phyloP scores from a whole-genome alignment of 64 coral and sea anemone genomes.

The Trachythela sp. region DNA sequence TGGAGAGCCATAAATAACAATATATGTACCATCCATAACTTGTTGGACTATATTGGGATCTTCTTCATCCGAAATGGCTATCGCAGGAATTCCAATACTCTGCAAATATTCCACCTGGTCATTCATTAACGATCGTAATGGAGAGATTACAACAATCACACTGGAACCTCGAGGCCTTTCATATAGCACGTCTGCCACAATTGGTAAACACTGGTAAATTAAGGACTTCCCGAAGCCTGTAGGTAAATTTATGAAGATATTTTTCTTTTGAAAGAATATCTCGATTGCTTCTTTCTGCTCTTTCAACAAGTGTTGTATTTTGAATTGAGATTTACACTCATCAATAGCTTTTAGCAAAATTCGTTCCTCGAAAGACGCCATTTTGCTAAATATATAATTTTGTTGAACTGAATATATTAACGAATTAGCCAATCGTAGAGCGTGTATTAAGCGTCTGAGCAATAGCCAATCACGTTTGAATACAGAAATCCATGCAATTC shows the following conservation, averaged over 20 bases:
- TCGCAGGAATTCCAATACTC: background rate
- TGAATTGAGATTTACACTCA: background rate
- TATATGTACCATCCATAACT: background rate
- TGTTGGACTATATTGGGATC: background rate
- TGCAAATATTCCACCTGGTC: background rate
- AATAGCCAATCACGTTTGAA: background rate
- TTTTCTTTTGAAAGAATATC: background rate
- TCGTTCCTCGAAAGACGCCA: background rate
- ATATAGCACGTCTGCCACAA: background rate
- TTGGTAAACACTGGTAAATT: constrained; percentile 1
- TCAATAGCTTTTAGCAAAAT: background rate
- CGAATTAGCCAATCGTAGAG: background rate
- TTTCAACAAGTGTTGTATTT: background rate
- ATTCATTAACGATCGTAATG: background rate
- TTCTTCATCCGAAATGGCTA: background rate
- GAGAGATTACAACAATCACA: background rate
- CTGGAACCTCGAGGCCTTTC: constrained; percentile 1
- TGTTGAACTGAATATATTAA: background rate
- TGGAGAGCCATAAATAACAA: background rate
- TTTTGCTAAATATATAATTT: background rate
- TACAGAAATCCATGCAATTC: background rate
- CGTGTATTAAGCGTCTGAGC: background rate
- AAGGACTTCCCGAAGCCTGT: background rate
- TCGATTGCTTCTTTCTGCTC: constrained; percentile 12
- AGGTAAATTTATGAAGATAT: background rate